Base-by-base conservation (phyloP, 2,113 vertebrate genomes). In the Rhea pennata region DNA sequence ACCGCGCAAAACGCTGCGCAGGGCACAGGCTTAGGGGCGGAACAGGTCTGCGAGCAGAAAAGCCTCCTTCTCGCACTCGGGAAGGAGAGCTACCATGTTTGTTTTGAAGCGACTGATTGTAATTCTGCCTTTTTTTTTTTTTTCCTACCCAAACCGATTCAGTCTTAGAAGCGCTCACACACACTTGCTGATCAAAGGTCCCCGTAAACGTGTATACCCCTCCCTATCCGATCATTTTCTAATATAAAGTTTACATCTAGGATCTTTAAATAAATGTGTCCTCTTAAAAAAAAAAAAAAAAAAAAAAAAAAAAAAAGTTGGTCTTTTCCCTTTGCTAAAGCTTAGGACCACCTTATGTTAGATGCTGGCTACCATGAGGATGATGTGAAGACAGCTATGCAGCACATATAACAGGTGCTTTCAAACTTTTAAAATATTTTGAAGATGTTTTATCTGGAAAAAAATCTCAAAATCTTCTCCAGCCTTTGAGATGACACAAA, bases 71-170 rank as follows among this genome's bases (percentile, higher is more conserved):
- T 84, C 13, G 70, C 3, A 59, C 50, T 27, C 11, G 39, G 66
- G 76, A 89, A 54, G 44, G 50, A 77, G 70, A 71, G 53, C 84
- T 88, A 64, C 75, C 82, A 73, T 83, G 90, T 93, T 95, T 87
- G 89, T 64, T 81, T 89, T 67, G 66, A 81, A 91, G 77, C 24
- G 26, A 87, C 83, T 74, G 77, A 81, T 88, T 40, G 89, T 65
- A 84, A 51, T 40, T 40, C 23, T 26, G 77, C 36, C 36, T 36
- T 36, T 36, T 36, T 36, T 36, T 36, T 36, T 31, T 9, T 71
- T 95, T 71, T 95, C 87, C 82, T 75, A 88, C 76, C 42, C 88
- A n/a, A 71, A 88, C 64, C 86, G 27, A 4, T 9, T 42, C 9
- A 64, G 75, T 12, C 46, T 22, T 65, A 86, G 83, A 84, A 92